Evolutionary conservation across 2,113 vertebrate genomes (phyloP), one percentile per base, ranked within the genome.

Genomic region (Protobothrops mucrosquamatus): DNA sequence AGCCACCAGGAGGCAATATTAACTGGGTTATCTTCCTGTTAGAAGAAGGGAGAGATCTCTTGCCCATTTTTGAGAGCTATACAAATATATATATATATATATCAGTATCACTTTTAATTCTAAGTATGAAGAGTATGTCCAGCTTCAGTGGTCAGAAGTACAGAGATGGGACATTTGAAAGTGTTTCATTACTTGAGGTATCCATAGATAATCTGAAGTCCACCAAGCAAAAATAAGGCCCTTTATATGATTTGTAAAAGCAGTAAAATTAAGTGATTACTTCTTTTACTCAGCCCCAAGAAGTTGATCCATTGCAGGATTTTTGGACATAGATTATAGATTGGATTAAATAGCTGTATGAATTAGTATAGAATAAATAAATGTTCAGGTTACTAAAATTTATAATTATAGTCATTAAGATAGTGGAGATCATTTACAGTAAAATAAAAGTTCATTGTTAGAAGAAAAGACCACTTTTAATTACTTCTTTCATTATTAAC

Each of bases 1-100:
- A 59, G 29, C 91, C 91, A 92, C 85, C 85, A 92, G 91, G 91
- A 92, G 91, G 91, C 91, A 92, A 61, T 92, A 87, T 92, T 87
- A 92, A 87, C 55, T 9, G 51, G 34, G n/a, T n/a, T 91, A 55
- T 54, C 20, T 39, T 81, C 11, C 43, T 61, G 64, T 9, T 52
- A 11, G 1, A 52, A 87, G 29, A 46, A 15, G 9, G 51, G 9
- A 54, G 22, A 34, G 59, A 20, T 22, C 91, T 52, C 8, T n/a
- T 87, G 43, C 56, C 51, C 15, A 51, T 87, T 87, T 46, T 34
- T 23, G 43, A 26, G n/a, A 81, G 64, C 48, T 55, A 34, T 91
- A 2, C 39, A 43, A 51, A 51, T 51, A 51, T 51, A 51, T 48
- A 6, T 48, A 6, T 48, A 6, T 51, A 43, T 55, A 91, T 91